Percentiles rank a stretch among this genome's conserved stretches.
phyloP scores from a whole-genome alignment of 92 coral and sea anemone species.

The Epizoanthus stellaris region DNA sequence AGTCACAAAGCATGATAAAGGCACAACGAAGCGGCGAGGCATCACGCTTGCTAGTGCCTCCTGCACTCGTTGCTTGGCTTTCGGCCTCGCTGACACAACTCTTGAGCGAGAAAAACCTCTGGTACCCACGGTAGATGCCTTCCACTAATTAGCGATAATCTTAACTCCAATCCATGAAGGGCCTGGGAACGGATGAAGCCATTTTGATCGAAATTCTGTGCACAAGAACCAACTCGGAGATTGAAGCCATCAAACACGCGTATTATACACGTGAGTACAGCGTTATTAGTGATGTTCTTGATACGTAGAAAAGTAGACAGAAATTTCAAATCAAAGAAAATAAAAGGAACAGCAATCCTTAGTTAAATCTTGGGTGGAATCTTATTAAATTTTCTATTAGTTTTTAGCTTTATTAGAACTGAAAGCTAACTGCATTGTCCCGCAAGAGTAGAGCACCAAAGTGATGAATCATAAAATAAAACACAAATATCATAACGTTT shows the following conservation, averaged over 20 bases:
- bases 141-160: neutral
- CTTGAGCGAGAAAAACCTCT: neutral
- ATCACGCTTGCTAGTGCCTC: too few relatives aligned
- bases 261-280: slow-evolving; percentile 74
- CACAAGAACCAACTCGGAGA: slow-evolving; percentile 87
- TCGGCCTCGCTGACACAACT: too few relatives aligned
- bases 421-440: neutral
- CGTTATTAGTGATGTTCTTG: neutral
- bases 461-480: too few relatives aligned
- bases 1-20: too few relatives aligned
- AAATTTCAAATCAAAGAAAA: too few relatives aligned
- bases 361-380: neutral
- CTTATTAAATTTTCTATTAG: neutral
- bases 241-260: slow-evolving; percentile 79
- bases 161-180: slow-evolving; percentile 50
- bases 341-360: too few relatives aligned
- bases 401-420: neutral
- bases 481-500: too few relatives aligned
- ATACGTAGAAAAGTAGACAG: too few relatives aligned
- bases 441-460: too few relatives aligned
- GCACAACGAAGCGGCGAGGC: too few relatives aligned
- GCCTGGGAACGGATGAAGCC: slow-evolving; percentile 92
- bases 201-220: slow-evolving; percentile 87
- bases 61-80: too few relatives aligned
- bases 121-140: neutral